Percentiles rank a stretch among this genome's conserved stretches.
phyloP scores from a whole-genome alignment of 1,140 invertebrate genomes.

The Leptinotarsa defecta region DNA sequence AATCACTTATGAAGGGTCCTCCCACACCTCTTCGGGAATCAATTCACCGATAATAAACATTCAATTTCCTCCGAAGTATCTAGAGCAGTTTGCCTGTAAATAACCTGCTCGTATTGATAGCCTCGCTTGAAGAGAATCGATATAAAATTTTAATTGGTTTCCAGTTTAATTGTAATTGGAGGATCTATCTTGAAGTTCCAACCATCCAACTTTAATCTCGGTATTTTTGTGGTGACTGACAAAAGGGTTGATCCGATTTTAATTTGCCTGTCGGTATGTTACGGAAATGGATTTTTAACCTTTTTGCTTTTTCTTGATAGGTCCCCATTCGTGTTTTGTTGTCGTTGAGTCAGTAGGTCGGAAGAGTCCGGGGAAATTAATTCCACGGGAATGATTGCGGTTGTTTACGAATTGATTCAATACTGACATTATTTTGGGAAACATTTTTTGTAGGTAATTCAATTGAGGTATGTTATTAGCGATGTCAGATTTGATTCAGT shows the following conservation, averaged over 20 bases:
- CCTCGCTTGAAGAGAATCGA: not conserved
- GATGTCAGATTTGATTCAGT: no score
- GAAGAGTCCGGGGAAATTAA: not conserved
- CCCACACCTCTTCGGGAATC: no score
- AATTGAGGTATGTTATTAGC: no score
- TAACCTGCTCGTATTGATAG: not conserved
- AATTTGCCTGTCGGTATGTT: slow-evolving; percentile 1
- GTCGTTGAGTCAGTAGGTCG: not conserved
- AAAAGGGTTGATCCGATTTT: not conserved
- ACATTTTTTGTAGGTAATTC: no score
- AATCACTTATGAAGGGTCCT: no score
- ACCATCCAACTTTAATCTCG: not conserved
- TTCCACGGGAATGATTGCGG: no score
- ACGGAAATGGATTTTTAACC: not conserved
- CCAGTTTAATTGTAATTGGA: not conserved
- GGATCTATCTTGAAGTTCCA: not conserved
- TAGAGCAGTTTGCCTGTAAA: no score
- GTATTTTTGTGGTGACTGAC: slow-evolving; percentile 1
- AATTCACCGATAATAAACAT: no score
- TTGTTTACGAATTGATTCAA: no score
- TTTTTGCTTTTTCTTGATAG: not conserved
- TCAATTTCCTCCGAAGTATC: no score
- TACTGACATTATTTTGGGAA: no score
- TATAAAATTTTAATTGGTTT: slow-evolving; percentile 4
- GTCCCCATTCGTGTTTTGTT: not conserved